phyloP scores from a whole-genome alignment of 2,113 vertebrate species.

The Seriola rivoliana region DNA sequence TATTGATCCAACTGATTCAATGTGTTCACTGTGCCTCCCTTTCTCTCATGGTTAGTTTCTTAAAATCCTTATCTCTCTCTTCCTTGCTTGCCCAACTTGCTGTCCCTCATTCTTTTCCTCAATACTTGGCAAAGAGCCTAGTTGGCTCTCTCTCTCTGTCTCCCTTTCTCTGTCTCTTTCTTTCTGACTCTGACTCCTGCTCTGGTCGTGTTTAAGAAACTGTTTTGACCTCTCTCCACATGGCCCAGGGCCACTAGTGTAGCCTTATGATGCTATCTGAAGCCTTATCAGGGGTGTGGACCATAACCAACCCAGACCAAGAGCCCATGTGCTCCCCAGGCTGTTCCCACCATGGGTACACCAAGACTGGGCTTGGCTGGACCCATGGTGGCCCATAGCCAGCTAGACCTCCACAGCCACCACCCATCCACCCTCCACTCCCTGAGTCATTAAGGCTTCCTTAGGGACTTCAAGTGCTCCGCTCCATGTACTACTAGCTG shows the following conservation, averaged over 20 bases:
- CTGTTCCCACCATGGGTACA: constrained; percentile 70
- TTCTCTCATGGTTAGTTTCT: constrained; percentile 32
- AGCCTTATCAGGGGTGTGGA: constrained; percentile 81
- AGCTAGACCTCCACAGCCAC: constrained; percentile 70
- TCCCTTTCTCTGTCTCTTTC: constrained; percentile 18
- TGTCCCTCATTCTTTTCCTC: constrained; percentile 66
- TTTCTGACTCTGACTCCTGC: constrained; percentile 19
- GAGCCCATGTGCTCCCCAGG: constrained; percentile 54
- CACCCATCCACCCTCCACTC: constrained; percentile 77
- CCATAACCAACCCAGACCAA: constrained; percentile 60
- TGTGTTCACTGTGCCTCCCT: constrained; percentile 1
- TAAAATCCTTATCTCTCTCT: constrained; percentile 49
- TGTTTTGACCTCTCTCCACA: constrained; percentile 52
- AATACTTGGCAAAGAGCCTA: constrained; percentile 47
- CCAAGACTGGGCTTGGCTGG: constrained; percentile 53
- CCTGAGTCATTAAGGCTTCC: constrained; percentile 85
- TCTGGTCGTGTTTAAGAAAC: constrained; percentile 46
- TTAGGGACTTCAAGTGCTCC: constrained; percentile 80
- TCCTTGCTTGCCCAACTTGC: constrained; percentile 43
- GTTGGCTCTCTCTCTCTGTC: constrained; percentile 32
- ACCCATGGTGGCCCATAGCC: constrained; percentile 59
- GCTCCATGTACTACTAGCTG: constrained; percentile 72
- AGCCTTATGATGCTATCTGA: constrained; percentile 80
- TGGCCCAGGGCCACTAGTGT: constrained; percentile 55
- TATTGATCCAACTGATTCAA: constrained; percentile 11